Evolutionary conservation across 2,113 vertebrate species (phyloP), one percentile per base, ranked within the genome.

Genomic region (Bagarius yarrelli): DNA sequence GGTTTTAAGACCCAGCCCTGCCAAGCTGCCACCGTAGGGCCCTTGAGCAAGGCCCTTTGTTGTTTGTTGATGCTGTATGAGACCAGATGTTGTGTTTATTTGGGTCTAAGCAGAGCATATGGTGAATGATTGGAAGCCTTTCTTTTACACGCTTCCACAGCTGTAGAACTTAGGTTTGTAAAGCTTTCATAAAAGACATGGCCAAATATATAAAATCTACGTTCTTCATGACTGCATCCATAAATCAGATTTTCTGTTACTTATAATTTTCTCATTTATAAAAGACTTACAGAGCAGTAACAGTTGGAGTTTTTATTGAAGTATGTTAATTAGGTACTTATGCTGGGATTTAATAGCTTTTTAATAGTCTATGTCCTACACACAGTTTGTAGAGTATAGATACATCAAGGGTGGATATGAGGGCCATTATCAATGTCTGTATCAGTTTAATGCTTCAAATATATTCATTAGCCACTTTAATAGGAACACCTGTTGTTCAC

Each of bases 171-270:
- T 32, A n/a, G 23, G 34, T 34, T 27, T 44, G n/a, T 76, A 60
- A 76, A 59, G 14, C 55, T 57, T 34, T 25, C 61, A 76, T 76
- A 36, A 76, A 19, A 44, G 16, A 76, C 36, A 44, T 0, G 16
- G 73, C 73, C 73, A 76, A 76, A 76, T 47, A 14, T 27, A 61
- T 76, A 76, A 76, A 76, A 60, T 18, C 74, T 60, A 19, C 14
- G 8, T 76, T 57, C 44, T 30, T 27, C 25, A 30, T 30, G 13
- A 30, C 47, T 25, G 4, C 27, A 15, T 19, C 23, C 50, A 55
- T 55, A 55, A 73, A 73, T 73, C 70, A 55, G 27, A 55, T 34
- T 23, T 50, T 71, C 52, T 55, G 70, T 73, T 73, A 23, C 19
- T 32, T 73, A 73, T 73, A 16, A 34, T 73, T 55, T 34, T 73